Base-by-base conservation (phyloP, 2,797 vertebrate species). In the Neosilurus hyrtlii region DNA sequence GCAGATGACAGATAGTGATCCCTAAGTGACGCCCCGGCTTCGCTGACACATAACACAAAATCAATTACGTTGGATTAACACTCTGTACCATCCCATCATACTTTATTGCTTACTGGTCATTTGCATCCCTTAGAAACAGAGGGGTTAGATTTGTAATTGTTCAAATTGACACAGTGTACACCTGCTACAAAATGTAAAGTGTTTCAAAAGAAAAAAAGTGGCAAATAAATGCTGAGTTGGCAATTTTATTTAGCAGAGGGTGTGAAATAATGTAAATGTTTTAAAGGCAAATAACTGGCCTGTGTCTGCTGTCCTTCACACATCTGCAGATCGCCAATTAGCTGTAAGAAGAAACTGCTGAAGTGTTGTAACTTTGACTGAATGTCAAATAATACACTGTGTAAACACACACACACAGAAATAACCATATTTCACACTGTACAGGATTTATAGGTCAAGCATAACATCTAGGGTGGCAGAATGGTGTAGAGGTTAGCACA, bases 341-440 rank as follows among this genome's bases (percentile, higher is more conserved):
- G 93, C 85, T 92, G 85, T 0, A 90, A 87, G 87, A 96, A 94
- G 73, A 90, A 94, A 83, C 90, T 92, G 88, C 87, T 88, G 56
- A 97, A 91, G 85, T 93, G 93, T 82, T 93, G 95, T 86, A 99
- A 87, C 7, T 93, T 91, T 63, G 90, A 93, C 88, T 95, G 94
- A 67, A 96, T 94, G 72, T 96, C 94, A 9, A 91, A 89, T 0
- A 96, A 90, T 59, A 90, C 80, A 86, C 97, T 99, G 81, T 1
- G 82, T 87, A 52, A 87, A 63, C 15, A 65, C 26, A 75, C 3
- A 56, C 15, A 20, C 51, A 56, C 26, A 57, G 6, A 11, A 15
- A 65, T 30, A 30, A 43, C 3, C 26, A 83, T 49, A 56, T 51
- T 70, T 59, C 26, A 56, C 43, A 61, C 3, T 66, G n/a, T 20